Conservation (phyloP, 1,140 invertebrate genomes). For the Calosoma granatense region DNA sequence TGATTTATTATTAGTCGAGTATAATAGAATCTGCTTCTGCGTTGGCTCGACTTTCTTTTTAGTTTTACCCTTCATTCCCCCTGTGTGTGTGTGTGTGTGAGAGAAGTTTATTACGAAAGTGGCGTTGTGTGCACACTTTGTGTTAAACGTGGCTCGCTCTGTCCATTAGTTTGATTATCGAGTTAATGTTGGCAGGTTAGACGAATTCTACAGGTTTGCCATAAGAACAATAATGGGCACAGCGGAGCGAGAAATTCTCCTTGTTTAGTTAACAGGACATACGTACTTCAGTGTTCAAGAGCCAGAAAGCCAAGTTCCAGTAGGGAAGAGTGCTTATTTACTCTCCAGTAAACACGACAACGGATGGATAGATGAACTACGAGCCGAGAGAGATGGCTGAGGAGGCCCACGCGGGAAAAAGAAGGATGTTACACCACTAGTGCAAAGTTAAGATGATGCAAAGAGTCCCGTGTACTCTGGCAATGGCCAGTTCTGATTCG, state of each 20-base stretch:
- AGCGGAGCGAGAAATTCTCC: slow-evolving; percentile 4
- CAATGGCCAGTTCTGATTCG: no score
- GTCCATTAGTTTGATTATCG: slow-evolving; percentile 7
- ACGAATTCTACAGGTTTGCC: slow-evolving; percentile 1
- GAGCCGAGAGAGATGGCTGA: no score
- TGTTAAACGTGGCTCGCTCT: not conserved
- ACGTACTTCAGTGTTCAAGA: slow-evolving; percentile 4
- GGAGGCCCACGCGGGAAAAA: no score
- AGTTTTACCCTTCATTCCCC: no score
- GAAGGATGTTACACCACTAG: no score
- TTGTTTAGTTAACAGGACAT: slow-evolving; percentile 9
- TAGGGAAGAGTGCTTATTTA: not conserved
- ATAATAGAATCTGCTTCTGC: slow-evolving; percentile 2
- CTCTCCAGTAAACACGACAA: slow-evolving; percentile 6
- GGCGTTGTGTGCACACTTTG: not conserved
- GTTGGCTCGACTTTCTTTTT: no score
- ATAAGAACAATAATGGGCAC: slow-evolving; percentile 7
- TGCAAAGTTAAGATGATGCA: no score
- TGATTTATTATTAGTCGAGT: slow-evolving; percentile 1
- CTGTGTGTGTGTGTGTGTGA: not conserved
- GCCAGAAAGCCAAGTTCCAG: not conserved
- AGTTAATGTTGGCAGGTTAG: slow-evolving; percentile 6
- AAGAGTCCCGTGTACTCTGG: no score
- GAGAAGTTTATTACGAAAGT: not conserved
- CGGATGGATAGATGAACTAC: no score